Evolutionary conservation across 2,888 invertebrate genomes (phyloP), one percentile per base, ranked within the genome.

Genomic region (Perdita meconis): DNA sequence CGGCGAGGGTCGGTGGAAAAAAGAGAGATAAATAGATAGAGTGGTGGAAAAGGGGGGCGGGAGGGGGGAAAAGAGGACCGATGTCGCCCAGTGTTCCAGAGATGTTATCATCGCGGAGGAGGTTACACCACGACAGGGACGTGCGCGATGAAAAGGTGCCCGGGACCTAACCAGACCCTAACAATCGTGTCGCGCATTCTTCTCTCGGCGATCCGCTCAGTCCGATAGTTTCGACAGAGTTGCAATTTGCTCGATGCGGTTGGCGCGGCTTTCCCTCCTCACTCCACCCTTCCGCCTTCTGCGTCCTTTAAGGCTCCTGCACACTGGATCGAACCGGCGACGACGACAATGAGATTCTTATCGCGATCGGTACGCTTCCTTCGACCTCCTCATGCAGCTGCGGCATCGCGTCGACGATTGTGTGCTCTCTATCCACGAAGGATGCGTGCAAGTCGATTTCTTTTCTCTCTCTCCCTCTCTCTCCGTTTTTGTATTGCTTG

Each of bases 181-280:
- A 89, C 90, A 89, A 90, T 90, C 87, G 89, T 91, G 89, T 91
- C 91, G 89, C 90, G 89, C 89, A 91, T 90, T 90, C 90, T 90
- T 89, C 89, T 88, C 88, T 36, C 24, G 56, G 86, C 87, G 90
- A 90, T 90, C 89, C 87, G 87, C 70, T 77, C 82, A 82, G 75
- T 55, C 85, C 87, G 90, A 90, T 90, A 89, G 90, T 90, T 89
- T 90, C 88, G 90, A 89, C 90, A 89, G 90, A 90, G 89, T 90
- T 89, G 90, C 90, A 90, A 90, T 90, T 90, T 90, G 90, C 89
- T 90, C 87, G 89, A 85, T 89, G 85, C 84, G 86, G 85, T 85
- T 80, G 84, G 71, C 74, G 64, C 40, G 53, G 24, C 71, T 36
- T 38, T 53, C 36, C 26, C 55, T 44, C 36, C 44, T 10, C 34